These are phyloP conservation scores for Phymanthus crucifer DNA, from an alignment of 92 coral and sea anemone genomes.

Conservation along the genomic window DNA sequence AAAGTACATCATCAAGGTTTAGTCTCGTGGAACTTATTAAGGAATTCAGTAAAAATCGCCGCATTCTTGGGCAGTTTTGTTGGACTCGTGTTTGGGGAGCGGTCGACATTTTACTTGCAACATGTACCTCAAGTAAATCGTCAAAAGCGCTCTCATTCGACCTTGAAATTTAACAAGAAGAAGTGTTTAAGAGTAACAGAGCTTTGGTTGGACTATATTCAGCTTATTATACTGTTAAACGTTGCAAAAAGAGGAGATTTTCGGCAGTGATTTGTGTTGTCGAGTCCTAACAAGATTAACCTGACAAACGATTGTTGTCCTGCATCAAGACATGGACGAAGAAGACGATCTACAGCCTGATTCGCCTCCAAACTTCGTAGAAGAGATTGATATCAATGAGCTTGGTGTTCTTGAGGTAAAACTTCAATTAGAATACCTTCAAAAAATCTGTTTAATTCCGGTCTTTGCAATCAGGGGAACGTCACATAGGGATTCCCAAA, in stretches of 20 bases:
- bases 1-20: neutral
- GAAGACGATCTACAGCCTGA: conserved; percentile 81
- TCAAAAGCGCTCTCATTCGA: neutral
- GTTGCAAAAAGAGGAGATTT: neutral
- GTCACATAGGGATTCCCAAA: too few relatives aligned
- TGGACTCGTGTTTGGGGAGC: neutral
- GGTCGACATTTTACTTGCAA: neutral
- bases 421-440: neutral
- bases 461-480: neutral
- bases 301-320: neutral
- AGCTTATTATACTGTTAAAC: neutral
- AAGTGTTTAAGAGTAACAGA: neutral
- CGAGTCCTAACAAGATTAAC: neutral
- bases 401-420: conserved; percentile 74
- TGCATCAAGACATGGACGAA: conserved; percentile 30
- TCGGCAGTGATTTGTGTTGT: neutral
- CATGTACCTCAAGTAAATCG: neutral
- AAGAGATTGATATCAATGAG: conserved; percentile 82
- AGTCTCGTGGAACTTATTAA: neutral
- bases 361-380: conserved; percentile 92
- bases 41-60: neutral
- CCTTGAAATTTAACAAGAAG: neutral
- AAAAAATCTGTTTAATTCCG: neutral
- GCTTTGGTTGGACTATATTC: neutral
- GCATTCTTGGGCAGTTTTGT: neutral